A percentile compares a stretch with the other conserved stretches of the same genome.
phyloP scores from a whole-genome alignment of 2,113 vertebrate genomes.

The Nannobrachium achirus region DNA sequence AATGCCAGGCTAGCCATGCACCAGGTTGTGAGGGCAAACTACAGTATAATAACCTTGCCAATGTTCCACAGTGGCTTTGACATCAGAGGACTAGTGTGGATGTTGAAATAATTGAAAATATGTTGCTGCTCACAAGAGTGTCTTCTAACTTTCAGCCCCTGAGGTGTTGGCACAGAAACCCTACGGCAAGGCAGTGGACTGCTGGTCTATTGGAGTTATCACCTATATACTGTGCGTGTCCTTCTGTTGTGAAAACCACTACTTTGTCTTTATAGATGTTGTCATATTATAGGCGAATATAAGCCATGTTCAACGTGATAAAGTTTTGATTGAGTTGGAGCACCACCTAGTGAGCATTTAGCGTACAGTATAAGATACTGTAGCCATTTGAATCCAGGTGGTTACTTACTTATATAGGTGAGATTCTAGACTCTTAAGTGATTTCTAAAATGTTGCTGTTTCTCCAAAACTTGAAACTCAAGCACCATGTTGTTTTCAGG shows the following conservation, averaged over 20 bases:
- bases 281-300: too few relatives aligned
- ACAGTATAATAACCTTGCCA: too few relatives aligned
- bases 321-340: slow-evolving; percentile 9
- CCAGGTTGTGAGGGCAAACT: too few relatives aligned
- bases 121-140: not conserved
- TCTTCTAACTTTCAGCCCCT: slow-evolving; percentile 81
- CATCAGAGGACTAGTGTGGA: not conserved
- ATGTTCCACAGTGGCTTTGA: not conserved
- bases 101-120: not conserved
- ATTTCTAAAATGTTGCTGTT: too few relatives aligned
- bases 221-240: slow-evolving; percentile 94
- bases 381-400: too few relatives aligned
- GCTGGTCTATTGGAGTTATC: slow-evolving; percentile 98
- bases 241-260: not conserved
- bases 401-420: too few relatives aligned
- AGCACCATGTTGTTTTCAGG: slow-evolving; percentile 63
- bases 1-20: too few relatives aligned
- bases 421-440: too few relatives aligned
- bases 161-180: slow-evolving; percentile 97
- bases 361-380: not conserved
- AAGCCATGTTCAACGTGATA: not conserved
- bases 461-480: too few relatives aligned
- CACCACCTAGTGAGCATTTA: slow-evolving; percentile 35
- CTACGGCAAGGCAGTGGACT: slow-evolving; percentile 97
- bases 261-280: too few relatives aligned